A percentile compares a stretch with the other conserved stretches of the same genome.
phyloP scores from a whole-genome alignment of 37 sponge, comb jelly and placozoan genomes.

The Haliclona indistincta region DNA sequence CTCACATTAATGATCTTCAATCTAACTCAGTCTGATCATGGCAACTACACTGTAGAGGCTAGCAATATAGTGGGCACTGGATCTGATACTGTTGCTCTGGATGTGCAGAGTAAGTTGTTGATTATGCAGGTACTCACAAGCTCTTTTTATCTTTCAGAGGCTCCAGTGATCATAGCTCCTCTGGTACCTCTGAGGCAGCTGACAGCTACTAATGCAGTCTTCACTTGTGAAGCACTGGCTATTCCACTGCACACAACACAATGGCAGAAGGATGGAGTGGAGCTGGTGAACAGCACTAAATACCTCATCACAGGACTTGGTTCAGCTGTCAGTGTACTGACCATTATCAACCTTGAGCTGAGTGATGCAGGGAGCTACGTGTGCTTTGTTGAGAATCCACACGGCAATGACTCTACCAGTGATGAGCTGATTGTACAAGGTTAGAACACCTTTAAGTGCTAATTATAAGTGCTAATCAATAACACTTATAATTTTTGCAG shows the following conservation, averaged over 20 bases:
- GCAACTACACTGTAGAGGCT: constrained; percentile 19
- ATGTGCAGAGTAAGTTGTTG: constrained; percentile 4
- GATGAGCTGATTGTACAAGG: constrained; percentile 5
- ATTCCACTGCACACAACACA: background rate
- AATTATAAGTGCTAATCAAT: background rate
- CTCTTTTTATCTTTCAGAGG: background rate
- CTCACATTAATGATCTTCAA: background rate
- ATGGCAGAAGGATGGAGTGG: constrained; percentile 3
- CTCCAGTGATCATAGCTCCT: background rate
- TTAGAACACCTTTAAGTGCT: background rate
- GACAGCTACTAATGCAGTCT: background rate
- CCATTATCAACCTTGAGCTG: background rate
- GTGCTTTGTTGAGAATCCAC: background rate
- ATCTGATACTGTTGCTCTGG: constrained; percentile 1
- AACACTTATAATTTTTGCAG: too few relatives aligned
- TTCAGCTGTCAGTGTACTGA: background rate
- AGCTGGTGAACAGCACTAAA: background rate
- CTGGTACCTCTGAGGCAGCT: background rate
- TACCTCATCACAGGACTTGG: background rate
- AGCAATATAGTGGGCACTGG: constrained; percentile 10
- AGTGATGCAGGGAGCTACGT: background rate
- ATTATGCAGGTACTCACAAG: background rate
- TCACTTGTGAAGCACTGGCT: background rate
- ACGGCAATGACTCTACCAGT: background rate
- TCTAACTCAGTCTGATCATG: background rate